Conservation (phyloP, 2,797 vertebrate genomes). For the Petrocephalus sullivani region DNA sequence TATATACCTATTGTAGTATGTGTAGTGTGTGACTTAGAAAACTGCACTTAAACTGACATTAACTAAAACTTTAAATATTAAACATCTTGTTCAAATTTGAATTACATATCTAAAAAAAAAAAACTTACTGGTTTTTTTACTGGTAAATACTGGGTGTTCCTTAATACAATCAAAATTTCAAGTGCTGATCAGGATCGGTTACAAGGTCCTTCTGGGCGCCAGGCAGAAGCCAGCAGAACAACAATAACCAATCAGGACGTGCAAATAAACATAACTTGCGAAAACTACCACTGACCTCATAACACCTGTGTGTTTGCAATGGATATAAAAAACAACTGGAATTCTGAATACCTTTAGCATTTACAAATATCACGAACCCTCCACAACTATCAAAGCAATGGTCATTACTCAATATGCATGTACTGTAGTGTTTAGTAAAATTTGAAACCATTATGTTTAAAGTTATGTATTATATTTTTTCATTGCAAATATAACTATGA, state of each 20-base stretch:
- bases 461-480: background rate
- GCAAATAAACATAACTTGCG: constrained; percentile 43
- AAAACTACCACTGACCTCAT: constrained; percentile 39
- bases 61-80: background rate
- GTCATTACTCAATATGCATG: no score
- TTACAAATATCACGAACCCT: background rate
- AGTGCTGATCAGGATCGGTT: background rate
- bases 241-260: constrained; percentile 21
- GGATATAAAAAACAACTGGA: background rate
- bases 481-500: background rate
- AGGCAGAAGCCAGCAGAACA: background rate
- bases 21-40: background rate
- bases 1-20: background rate
- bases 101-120: background rate
- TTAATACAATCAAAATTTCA: background rate
- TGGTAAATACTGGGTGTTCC: background rate
- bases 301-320: constrained; percentile 28
- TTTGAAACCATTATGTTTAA: background rate
- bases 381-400: background rate
- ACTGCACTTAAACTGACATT: background rate
- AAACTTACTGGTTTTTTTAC: background rate
- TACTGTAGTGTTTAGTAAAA: background rate
- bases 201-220: background rate
- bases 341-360: background rate
- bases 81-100: background rate